A percentile compares a stretch with the other conserved stretches of the same genome.
Evolutionary conservation across 2,113 vertebrate species (phyloP).

Genomic region (Saguinus imperator): DNA sequence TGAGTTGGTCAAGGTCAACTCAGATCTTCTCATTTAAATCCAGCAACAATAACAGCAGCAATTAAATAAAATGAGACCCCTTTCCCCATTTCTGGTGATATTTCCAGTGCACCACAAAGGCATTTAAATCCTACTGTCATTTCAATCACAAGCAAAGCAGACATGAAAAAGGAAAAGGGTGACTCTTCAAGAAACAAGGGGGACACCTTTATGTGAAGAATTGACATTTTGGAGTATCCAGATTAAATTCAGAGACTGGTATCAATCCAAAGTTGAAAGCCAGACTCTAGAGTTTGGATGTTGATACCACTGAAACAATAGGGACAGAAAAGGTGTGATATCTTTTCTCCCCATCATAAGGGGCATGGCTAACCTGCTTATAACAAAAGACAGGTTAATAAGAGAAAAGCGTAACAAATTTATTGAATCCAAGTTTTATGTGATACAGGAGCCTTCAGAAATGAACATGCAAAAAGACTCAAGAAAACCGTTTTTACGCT

Average conservation of each 20-base stretch:
- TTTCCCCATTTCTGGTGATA: neutral
- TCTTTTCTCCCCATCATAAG: neutral
- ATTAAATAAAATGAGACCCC: neutral
- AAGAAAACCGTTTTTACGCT: neutral
- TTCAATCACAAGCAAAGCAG: neutral
- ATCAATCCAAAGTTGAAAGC: constrained; percentile 14
- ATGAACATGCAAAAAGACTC: neutral
- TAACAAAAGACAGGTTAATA: neutral
- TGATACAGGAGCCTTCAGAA: neutral
- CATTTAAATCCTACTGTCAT: constrained; percentile 16
- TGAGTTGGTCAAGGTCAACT: neutral
- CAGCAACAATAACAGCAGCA: neutral
- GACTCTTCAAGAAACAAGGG: neutral
- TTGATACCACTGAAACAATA: neutral
- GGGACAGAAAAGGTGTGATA: neutral
- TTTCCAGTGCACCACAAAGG: neutral
- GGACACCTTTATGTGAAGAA: neutral
- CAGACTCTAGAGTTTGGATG: neutral
- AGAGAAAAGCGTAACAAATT: neutral
- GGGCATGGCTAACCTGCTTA: neutral
- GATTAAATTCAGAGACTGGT: constrained; percentile 44
- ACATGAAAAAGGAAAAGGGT: constrained; percentile 2
- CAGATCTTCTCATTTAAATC: neutral
- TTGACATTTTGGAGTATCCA: neutral
- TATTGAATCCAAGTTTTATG: neutral